phyloP scores from a whole-genome alignment of 2,797 vertebrate genomes.

The Pangasius mekongensis region DNA sequence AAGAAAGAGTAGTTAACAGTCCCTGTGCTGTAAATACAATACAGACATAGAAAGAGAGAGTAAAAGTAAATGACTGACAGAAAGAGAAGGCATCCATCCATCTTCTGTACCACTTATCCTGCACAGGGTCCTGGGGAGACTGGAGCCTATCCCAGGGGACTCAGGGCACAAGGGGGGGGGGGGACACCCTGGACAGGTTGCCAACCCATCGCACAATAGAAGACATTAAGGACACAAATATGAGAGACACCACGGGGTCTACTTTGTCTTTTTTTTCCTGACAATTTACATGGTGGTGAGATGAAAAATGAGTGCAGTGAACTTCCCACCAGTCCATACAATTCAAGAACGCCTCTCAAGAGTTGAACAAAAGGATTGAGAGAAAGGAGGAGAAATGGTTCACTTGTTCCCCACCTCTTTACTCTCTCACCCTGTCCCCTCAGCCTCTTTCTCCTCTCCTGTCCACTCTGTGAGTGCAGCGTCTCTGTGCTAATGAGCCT shows the following conservation, averaged over 20 bases:
- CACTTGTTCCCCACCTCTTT: not conserved
- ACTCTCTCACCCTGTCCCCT: not conserved
- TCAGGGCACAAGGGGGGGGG: too few relatives aligned
- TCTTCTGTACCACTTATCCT: too few relatives aligned
- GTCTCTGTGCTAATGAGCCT: conserved; percentile 38
- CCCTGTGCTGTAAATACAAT: not conserved
- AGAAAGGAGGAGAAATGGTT: conserved; percentile 4
- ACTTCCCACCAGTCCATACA: conserved; percentile 6
- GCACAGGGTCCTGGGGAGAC: too few relatives aligned
- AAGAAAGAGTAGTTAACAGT: not conserved
- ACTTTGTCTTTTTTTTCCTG: not conserved
- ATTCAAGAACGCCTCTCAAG: conserved; percentile 15
- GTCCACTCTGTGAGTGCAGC: conserved; percentile 6
- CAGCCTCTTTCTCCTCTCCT: conserved; percentile 4
- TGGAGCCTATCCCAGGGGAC: too few relatives aligned
- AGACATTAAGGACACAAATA: conserved; percentile 3
- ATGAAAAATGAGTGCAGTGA: conserved; percentile 7
- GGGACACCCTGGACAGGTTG: too few relatives aligned
- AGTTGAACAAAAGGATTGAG: not conserved
- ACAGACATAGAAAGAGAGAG: not conserved
- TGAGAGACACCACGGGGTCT: not conserved
- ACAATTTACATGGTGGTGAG: not conserved
- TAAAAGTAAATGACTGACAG: not conserved
- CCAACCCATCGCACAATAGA: not conserved
- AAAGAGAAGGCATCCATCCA: not conserved